Conservation (phyloP, 2,113 vertebrate species). For the Felis chaus region DNA sequence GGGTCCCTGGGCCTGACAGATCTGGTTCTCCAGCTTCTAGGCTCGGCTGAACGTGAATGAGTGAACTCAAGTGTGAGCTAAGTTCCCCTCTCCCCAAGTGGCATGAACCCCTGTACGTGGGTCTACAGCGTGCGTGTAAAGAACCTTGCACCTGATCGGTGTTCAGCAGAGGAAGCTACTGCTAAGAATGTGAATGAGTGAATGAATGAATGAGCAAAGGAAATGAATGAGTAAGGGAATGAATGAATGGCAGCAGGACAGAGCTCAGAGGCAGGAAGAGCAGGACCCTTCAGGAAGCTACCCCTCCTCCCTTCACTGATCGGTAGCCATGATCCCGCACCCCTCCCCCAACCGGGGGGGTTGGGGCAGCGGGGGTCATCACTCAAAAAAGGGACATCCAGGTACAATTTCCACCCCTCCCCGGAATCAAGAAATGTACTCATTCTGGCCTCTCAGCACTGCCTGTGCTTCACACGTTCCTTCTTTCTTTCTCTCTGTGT, state of each 20-base stretch:
- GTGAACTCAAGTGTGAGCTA: background rate
- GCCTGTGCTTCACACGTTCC: constrained; percentile 77
- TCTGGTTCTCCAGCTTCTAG: constrained; percentile 64
- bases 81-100: background rate
- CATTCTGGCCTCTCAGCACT: constrained; percentile 71
- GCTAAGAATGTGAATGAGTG: background rate
- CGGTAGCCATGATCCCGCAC: fast-evolving
- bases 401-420: constrained; percentile 30
- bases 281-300: background rate
- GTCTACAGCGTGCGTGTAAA: fast-evolving
- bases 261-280: background rate
- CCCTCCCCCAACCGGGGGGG: background rate
- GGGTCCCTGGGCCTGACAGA: background rate
- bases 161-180: fast-evolving
- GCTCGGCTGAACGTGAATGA: background rate
- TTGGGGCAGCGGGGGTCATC: background rate
- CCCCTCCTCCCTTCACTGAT: constrained; percentile 56
- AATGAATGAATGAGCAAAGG: background rate
- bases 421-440: background rate
- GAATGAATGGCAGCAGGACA: background rate
- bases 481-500: constrained; percentile 82
- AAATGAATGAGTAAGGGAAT: background rate
- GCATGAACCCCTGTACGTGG: fast-evolving
- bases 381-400: constrained; percentile 73
- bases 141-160: fast-evolving